Base-by-base conservation (phyloP, 2,113 vertebrate genomes). In the Cottus gobio region DNA sequence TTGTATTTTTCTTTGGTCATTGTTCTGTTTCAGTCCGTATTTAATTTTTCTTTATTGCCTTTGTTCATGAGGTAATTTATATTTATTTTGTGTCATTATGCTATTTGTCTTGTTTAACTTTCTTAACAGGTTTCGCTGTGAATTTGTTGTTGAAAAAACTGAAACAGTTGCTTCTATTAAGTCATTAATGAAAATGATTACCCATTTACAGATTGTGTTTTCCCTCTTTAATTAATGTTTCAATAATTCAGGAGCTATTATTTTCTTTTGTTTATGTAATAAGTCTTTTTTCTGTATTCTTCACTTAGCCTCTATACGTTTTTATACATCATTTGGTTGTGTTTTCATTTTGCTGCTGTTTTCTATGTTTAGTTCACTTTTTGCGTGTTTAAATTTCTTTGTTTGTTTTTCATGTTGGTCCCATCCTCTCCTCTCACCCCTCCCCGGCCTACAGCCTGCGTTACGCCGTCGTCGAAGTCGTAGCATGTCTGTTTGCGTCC, bases 401-500 rank as follows among this genome's bases (percentile, higher is more conserved):
- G 36, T 90, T 83, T 87, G 56, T 85, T 87, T 86, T 84, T 48
- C 80, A 89, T 85, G 80, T 90, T 36, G 68, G 70, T 54, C 34
- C 72, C 79, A 42, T 50, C 84, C 69, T 74, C 71, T 44, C 58
- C 87, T 66, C 79, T 81, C 80, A 64, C 70, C 57, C 77, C 36
- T 68, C 71, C 77, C 82, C 11, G 72, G 30, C 82, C 89, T 75
- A 46, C 94, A 93, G 93, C 89, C 90, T 74, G 83, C 62, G 95
- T 83, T 75, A 57, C 95, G 90, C 85, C 93, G 90, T 87, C 96
- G 92, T 91, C 96, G 95, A 95, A 95, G 95, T 95, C 96, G 96
- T 99, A 99, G 98, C 98, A 99, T 99, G 97, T 99, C 96, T 75
- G 93, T 99, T 95, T 98, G 97, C 94, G 95, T 97, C 68, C 96